Base-by-base conservation (phyloP, 2,113 vertebrate genomes). In the Pelecanoides urinatrix region DNA sequence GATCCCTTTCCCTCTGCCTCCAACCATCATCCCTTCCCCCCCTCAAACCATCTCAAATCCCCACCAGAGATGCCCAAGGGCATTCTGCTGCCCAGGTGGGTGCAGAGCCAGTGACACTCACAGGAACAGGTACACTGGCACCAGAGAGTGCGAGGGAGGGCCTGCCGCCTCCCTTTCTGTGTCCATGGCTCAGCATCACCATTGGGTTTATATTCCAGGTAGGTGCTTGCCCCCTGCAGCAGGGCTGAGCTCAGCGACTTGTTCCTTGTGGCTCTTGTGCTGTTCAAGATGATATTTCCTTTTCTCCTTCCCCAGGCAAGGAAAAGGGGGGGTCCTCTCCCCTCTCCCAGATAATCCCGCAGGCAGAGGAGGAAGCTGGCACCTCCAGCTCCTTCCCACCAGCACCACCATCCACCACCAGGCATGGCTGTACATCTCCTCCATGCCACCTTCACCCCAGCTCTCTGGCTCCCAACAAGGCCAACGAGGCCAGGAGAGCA, bases 371-470 rank as follows among this genome's bases (percentile, higher is more conserved):
- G 38, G 7, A 62, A 83, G 81, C 56, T 34, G 27, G 36, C 45
- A 70, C 11, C 32, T 70, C 32, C 59, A 77, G 34, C 50, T 78
- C 44, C 47, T 75, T 66, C 6, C 25, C 40, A 34, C 19, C 27
- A 30, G 11, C 1, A 7, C 12, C 67, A 22, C 11, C 19, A 15
- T 7, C 38, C 14, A 11, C 10, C 34, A 4, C 16, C 6, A 1
- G 19, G 25, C 42, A 52, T 3, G 20, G 42, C 18, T 44, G 19
- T 34, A 30, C 8, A 8, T 65, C 42, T 29, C 15, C 13, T 20
- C 62, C 21, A 7, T 52, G 61, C 34, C n/a, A 56, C 12, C 29
- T 55, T 72, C 56, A 42, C 17, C 14, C 36, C 65, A 53, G 59
- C 38, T 38, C 21, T 53, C 34, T 2, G 2, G 29, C 10, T 83